A percentile compares a stretch with the other conserved stretches of the same genome.
These are phyloP conservation scores for Scaptomyza tumidula DNA, from an alignment of 2,888 invertebrate species.

Conservation along the genomic window DNA sequence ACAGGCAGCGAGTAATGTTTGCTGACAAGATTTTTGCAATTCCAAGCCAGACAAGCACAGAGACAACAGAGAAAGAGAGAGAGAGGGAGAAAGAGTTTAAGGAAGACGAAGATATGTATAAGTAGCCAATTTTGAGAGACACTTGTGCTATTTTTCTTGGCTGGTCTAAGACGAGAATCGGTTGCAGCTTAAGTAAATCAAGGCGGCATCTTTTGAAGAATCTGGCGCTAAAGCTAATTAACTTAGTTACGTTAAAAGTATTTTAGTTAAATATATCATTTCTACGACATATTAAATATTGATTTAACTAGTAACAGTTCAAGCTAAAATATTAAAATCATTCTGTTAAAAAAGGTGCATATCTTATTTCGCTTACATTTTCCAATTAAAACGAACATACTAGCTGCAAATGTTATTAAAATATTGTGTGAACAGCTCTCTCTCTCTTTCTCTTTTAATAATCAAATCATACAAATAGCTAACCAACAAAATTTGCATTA, in stretches of 20 bases:
- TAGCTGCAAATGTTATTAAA: too few species aligned
- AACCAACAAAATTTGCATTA: conserved; percentile 48
- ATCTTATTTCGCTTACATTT: too few species aligned
- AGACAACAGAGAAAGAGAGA: not conserved
- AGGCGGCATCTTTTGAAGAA: not conserved
- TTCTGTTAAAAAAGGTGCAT: too few species aligned
- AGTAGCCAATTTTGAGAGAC: conserved; percentile 41
- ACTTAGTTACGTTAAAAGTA: too few species aligned
- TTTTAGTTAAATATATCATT: too few species aligned
- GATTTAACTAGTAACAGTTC: too few species aligned
- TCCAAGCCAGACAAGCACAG: conserved; percentile 30
- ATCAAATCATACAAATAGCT: conserved; percentile 16
- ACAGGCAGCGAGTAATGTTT: conserved; percentile 71
- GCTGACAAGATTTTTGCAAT: conserved; percentile 75
- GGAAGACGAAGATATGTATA: conserved; percentile 18
- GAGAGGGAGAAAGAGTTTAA: not conserved
- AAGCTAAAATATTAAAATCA: too few species aligned
- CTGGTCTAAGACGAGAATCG: conserved; percentile 2
- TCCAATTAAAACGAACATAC: not conserved
- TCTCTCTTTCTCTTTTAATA: not conserved
- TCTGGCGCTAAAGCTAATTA: not conserved
- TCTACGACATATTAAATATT: too few species aligned
- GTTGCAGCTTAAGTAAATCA: conserved; percentile 6
- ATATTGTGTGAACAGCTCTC: too few species aligned
- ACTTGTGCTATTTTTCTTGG: not conserved